These are phyloP conservation scores for Rhombomys opimus DNA, from an alignment of 2,113 vertebrate species.

Conservation along the genomic window DNA sequence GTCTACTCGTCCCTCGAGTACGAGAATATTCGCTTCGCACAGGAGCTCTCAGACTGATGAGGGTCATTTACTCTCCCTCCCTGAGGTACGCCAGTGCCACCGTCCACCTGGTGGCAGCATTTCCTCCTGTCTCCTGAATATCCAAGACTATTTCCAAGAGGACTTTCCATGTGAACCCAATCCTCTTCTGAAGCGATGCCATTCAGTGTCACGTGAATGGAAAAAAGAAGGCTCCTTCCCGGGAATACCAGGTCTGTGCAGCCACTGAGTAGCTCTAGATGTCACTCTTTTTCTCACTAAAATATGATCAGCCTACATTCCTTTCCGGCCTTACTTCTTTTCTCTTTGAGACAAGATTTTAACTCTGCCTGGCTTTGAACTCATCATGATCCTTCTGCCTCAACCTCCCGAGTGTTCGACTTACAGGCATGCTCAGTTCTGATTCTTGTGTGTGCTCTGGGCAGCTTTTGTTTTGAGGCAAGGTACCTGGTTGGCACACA, in stretches of 20 bases:
- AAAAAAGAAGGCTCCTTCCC: slow-evolving; percentile 42
- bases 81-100: neutral
- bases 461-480: neutral
- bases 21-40: neutral
- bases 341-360: neutral
- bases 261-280: slow-evolving; percentile 37
- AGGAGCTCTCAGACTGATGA: neutral
- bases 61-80: too few relatives aligned
- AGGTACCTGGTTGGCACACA: neutral
- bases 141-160: slow-evolving; percentile 11
- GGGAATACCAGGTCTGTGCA: slow-evolving; percentile 33
- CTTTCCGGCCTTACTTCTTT: neutral
- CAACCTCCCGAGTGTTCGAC: neutral
- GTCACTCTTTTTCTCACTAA: slow-evolving; percentile 43
- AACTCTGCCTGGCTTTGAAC: neutral
- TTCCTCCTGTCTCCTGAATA: slow-evolving; percentile 45
- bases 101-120: slow-evolving; percentile 73
- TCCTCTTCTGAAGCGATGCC: slow-evolving; percentile 11
- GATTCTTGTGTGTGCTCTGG: neutral
- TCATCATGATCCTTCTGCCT: neutral
- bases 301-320: slow-evolving; percentile 12
- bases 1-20: neutral
- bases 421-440: neutral
- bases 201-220: slow-evolving; percentile 50
- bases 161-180: slow-evolving; percentile 53